Percentiles rank a stretch among this genome's conserved stretches.
Conservation (phyloP, 2,888 invertebrate genomes). For the Ischnus inquisitorius region DNA sequence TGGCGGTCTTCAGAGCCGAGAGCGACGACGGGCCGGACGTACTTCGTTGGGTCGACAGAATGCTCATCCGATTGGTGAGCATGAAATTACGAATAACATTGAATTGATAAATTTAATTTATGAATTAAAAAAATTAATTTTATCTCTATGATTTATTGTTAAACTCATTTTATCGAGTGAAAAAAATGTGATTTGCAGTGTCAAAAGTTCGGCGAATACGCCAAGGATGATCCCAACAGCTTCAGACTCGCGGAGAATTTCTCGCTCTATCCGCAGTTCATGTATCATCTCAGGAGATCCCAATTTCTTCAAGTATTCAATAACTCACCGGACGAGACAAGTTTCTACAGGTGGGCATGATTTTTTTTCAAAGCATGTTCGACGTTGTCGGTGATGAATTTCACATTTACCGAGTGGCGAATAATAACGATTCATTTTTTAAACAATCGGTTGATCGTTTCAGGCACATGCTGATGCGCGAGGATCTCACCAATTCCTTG, state of each 20-base stretch:
- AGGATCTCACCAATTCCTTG: conserved; percentile 98
- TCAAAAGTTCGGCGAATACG: conserved; percentile 99
- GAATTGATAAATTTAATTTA: background rate
- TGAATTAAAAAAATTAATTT: background rate
- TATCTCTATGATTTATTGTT: no score
- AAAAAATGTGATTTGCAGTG: conserved; percentile 89
- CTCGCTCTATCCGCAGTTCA: conserved; percentile 99
- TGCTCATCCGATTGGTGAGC: conserved; percentile 96
- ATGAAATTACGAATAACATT: background rate
- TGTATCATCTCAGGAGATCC: conserved; percentile 99
- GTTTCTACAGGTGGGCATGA: conserved; percentile 93
- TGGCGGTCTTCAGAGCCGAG: conserved; percentile 98
- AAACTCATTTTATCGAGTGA: background rate
- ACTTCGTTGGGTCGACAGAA: conserved; percentile 98
- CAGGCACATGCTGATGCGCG: conserved; percentile 98
- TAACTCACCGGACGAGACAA: conserved; percentile 99
- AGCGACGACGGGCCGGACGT: conserved; percentile 98
- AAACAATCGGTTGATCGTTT: conserved; percentile 1
- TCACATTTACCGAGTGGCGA: no score
- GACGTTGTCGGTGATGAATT: background rate
- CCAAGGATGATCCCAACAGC: conserved; percentile 98
- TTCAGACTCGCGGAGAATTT: conserved; percentile 98
- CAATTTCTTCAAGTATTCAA: conserved; percentile 99
- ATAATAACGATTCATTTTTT: no score
- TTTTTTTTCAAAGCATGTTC: background rate